Evolutionary conservation across 2,113 vertebrate species (phyloP).

Genomic region (Pitta sordida): DNA sequence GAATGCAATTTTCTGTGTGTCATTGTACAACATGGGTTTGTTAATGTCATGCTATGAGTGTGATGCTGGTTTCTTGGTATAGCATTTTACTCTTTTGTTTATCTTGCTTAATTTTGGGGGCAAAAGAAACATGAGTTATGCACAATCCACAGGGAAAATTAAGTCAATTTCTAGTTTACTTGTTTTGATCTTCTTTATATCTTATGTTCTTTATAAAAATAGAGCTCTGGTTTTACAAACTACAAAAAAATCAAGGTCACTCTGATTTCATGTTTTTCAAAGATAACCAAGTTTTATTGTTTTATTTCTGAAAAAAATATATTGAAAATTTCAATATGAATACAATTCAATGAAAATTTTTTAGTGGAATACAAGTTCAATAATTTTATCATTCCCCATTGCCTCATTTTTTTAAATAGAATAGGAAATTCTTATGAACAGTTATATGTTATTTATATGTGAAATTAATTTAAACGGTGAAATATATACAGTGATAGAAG

Average conservation of each 20-base stretch:
- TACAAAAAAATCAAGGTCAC: neutral
- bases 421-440: neutral
- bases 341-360: constrained; percentile 8
- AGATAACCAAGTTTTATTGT: constrained; percentile 38
- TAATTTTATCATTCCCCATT: neutral
- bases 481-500: neutral
- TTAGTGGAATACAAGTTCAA: neutral
- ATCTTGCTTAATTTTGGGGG: neutral
- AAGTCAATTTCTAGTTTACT: neutral
- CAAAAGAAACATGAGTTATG: neutral
- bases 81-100: neutral
- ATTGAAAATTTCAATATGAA: neutral
- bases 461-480: neutral
- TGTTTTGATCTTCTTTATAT: neutral
- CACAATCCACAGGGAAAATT: neutral
- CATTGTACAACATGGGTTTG: neutral
- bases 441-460: neutral
- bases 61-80: neutral
- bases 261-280: constrained; percentile 3
- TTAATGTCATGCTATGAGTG: neutral
- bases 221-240: neutral
- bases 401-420: neutral
- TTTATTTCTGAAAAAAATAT: constrained; percentile 33
- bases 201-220: neutral
- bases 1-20: neutral